phyloP scores from a whole-genome alignment of 2,113 vertebrate genomes.

The Phyllostomus discolor region DNA sequence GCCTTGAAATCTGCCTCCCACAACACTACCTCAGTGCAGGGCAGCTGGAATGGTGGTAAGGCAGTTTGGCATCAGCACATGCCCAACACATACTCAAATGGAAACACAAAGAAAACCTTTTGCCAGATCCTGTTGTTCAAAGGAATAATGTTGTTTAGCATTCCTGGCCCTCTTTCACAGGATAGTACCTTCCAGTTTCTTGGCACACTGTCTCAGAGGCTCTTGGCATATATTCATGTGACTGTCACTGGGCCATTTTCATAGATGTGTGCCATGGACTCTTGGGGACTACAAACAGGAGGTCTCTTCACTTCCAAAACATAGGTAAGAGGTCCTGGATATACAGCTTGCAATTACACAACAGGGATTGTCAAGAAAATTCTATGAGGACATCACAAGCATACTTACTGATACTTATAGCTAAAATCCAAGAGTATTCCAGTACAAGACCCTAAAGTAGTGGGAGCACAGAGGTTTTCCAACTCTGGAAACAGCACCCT shows the following conservation, averaged over 20 bases:
- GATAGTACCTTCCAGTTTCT: neutral
- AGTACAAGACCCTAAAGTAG: neutral
- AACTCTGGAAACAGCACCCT: neutral
- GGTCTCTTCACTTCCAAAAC: neutral
- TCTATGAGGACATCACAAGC: neutral
- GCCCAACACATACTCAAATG: constrained; percentile 6
- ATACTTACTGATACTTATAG: neutral
- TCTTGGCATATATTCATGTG: neutral
- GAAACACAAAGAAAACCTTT: constrained; percentile 22
- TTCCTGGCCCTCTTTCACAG: neutral
- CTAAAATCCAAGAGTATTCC: constrained; percentile 5
- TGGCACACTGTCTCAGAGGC: neutral
- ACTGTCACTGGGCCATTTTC: neutral
- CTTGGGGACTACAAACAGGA: neutral
- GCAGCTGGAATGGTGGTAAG: neutral
- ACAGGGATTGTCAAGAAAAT: neutral
- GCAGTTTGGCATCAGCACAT: neutral
- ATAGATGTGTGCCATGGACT: neutral
- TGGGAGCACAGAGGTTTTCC: neutral
- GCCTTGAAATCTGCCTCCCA: neutral
- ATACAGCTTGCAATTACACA: neutral
- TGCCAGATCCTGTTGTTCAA: constrained; percentile 36
- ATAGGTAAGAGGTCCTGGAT: neutral
- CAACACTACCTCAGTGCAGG: neutral
- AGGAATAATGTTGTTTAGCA: neutral